These are phyloP conservation scores for Steatornis caripensis DNA, from an alignment of 2,113 vertebrate species.

Conservation along the genomic window DNA sequence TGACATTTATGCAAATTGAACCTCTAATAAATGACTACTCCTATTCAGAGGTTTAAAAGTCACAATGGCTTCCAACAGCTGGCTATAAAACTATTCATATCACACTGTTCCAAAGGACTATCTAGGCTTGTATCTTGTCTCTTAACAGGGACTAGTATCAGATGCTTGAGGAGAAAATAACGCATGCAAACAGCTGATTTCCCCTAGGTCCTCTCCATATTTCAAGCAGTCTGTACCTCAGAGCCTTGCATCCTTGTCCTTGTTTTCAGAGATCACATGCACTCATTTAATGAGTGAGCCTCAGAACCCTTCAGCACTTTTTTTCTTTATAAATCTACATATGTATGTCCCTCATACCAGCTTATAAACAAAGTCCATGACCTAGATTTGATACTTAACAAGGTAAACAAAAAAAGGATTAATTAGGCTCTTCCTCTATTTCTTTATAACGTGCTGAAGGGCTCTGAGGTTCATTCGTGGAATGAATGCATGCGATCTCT, in stretches of 20 bases:
- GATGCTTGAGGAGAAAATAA: background rate
- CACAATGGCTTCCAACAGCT: background rate
- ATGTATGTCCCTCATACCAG: background rate
- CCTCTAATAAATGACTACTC: background rate
- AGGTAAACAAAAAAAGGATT: background rate
- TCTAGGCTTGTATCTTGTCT: background rate
- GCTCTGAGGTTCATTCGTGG: background rate
- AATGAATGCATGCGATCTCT: background rate
- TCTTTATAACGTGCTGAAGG: background rate
- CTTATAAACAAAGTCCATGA: background rate
- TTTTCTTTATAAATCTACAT: background rate
- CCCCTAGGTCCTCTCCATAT: background rate
- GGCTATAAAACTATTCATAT: background rate
- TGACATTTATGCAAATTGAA: background rate
- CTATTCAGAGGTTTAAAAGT: background rate
- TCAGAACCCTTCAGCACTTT: background rate
- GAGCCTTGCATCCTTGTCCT: background rate
- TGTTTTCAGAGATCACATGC: background rate
- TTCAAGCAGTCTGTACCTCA: background rate
- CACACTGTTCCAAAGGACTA: background rate
- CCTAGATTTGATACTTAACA: background rate
- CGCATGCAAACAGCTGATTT: background rate
- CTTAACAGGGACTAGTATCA: background rate
- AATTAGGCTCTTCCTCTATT: background rate
- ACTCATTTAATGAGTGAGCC: background rate